These are phyloP conservation scores for Xestia c-nigrum DNA, from an alignment of 2,888 invertebrate genomes.

Conservation along the genomic window DNA sequence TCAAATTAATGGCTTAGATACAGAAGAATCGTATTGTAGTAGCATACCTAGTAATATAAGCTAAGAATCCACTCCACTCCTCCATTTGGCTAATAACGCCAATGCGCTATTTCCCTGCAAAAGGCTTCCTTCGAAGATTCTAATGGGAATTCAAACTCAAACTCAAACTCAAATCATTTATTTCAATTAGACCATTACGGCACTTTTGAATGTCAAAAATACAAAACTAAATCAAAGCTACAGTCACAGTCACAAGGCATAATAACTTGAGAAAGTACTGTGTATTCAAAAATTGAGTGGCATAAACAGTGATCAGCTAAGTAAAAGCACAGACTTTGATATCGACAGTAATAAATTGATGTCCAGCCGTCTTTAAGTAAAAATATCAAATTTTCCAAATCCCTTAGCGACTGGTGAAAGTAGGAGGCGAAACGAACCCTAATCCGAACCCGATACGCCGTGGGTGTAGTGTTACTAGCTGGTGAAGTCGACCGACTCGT, in stretches of 20 bases:
- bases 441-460: conserved; percentile 56
- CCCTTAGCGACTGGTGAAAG: conserved; percentile 57
- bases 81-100: neutral
- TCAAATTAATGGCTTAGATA: neutral
- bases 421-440: conserved; percentile 46
- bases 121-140: neutral
- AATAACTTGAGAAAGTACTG: too few species aligned
- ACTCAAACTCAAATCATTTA: too few species aligned
- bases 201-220: too few species aligned
- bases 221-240: too few species aligned
- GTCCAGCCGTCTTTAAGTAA: neutral
- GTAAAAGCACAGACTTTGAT: neutral
- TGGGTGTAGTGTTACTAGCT: conserved; percentile 59
- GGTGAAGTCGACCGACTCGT: conserved; percentile 57
- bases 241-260: too few species aligned
- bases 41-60: neutral
- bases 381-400: conserved; percentile 20
- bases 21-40: neutral
- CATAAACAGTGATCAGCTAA: neutral
- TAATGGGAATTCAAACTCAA: too few species aligned
- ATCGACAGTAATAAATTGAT: neutral
- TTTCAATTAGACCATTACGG: too few species aligned
- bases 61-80: neutral
- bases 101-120: neutral
- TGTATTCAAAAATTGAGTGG: neutral